Evolutionary conservation across 2,888 invertebrate genomes (phyloP).

Genomic region (Caradrina kadenii): DNA sequence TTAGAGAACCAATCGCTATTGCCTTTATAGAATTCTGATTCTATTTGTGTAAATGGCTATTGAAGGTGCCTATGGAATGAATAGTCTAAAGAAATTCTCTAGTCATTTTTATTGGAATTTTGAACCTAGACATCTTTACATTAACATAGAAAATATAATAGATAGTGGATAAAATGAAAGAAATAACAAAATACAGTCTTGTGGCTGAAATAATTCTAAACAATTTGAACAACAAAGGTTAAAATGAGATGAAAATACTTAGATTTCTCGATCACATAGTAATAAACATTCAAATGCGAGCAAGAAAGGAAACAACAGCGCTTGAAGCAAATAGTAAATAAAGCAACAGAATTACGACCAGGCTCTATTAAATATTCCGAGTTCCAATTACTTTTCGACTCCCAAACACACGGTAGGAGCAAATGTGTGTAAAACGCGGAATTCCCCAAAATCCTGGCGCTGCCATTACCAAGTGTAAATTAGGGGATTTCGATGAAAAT

Average conservation of each 20-base stretch:
- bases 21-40: conserved; percentile 7
- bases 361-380: conserved; percentile 20
- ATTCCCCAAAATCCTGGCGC: conserved; percentile 58
- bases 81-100: conserved; percentile 7
- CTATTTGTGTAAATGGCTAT: background rate
- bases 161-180: conserved; percentile 18
- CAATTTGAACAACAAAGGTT: conserved; percentile 26
- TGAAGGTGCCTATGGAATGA: background rate
- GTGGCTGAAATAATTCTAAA: conserved; percentile 5
- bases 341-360: conserved; percentile 13
- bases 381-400: conserved; percentile 41
- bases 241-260: background rate
- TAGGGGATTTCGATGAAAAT: conserved; percentile 73
- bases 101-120: conserved; percentile 1
- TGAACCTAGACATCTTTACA: conserved; percentile 12
- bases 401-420: conserved; percentile 43
- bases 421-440: conserved; percentile 48
- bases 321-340: conserved; percentile 31
- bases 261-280: background rate
- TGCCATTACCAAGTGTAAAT: conserved; percentile 74
- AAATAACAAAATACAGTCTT: background rate
- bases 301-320: conserved; percentile 11
- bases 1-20: background rate
- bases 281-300: background rate
- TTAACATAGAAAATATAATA: no score